Conservation (phyloP, 2,888 invertebrate genomes). For the Drosophila pseudotalamancana region DNA sequence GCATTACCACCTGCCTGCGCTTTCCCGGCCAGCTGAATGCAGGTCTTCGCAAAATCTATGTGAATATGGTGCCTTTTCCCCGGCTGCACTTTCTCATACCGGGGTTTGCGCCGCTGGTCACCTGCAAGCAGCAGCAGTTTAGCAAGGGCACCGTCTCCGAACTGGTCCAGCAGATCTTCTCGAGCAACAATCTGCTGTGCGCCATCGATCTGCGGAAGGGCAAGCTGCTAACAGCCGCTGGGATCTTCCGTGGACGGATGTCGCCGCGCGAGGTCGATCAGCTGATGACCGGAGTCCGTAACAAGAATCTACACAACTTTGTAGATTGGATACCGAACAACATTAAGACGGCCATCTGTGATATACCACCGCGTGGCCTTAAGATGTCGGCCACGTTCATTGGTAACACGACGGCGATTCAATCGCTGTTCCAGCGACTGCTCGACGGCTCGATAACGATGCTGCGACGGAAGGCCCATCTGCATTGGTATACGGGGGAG, state of each 20-base stretch:
- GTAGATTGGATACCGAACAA: slow-evolving; percentile 95
- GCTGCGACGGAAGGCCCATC: slow-evolving; percentile 92
- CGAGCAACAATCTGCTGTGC: slow-evolving; percentile 92
- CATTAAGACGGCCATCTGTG: slow-evolving; percentile 93
- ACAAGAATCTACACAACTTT: slow-evolving; percentile 89
- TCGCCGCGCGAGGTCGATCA: slow-evolving; percentile 82
- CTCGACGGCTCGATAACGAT: slow-evolving; percentile 92
- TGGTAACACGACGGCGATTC: slow-evolving; percentile 92
- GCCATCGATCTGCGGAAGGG: slow-evolving; percentile 92
- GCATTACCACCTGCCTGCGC: slow-evolving; percentile 90
- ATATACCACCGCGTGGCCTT: slow-evolving; percentile 93
- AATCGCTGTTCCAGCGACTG: slow-evolving; percentile 91
- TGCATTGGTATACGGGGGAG: slow-evolving; percentile 95
- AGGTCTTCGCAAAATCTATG: slow-evolving; percentile 92
- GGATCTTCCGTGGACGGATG: slow-evolving; percentile 86
- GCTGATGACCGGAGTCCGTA: slow-evolving; percentile 89
- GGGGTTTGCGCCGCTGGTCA: slow-evolving; percentile 88
- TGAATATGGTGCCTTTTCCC: slow-evolving; percentile 97
- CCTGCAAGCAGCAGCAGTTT: slow-evolving; percentile 68
- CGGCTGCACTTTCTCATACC: slow-evolving; percentile 94
- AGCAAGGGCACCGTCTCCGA: slow-evolving; percentile 87
- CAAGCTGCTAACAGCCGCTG: slow-evolving; percentile 91
- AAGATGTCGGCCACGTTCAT: slow-evolving; percentile 95
- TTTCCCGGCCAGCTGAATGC: slow-evolving; percentile 97
- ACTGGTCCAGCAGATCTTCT: slow-evolving; percentile 89